Percentiles rank a stretch among this genome's conserved stretches.
These are phyloP conservation scores for Yponomeuta evonymella DNA, from an alignment of 2,888 invertebrate genomes.

Conservation along the genomic window DNA sequence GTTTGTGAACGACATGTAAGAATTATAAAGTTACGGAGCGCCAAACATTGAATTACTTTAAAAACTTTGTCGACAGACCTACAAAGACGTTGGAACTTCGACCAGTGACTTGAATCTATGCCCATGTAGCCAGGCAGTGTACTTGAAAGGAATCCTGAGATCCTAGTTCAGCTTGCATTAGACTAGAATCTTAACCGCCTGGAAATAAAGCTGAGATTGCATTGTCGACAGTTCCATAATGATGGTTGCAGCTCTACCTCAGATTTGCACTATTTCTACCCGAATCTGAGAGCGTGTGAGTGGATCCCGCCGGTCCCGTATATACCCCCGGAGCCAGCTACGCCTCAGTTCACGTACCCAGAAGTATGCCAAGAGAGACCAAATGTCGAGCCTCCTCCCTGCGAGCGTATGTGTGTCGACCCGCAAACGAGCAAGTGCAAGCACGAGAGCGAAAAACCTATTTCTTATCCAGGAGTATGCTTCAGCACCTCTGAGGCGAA, in stretches of 20 bases:
- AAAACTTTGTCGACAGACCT: conserved; percentile 5
- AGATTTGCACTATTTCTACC: conserved; percentile 57
- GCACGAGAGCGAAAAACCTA: neutral
- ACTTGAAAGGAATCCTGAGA: neutral
- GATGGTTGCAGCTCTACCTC: conserved; percentile 60
- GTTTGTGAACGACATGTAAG: too few relatives aligned
- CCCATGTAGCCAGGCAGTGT: neutral
- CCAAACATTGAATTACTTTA: neutral
- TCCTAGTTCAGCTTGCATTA: conserved; percentile 2
- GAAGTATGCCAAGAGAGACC: neutral
- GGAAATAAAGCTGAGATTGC: neutral
- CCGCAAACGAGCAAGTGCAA: neutral
- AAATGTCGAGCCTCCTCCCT: neutral
- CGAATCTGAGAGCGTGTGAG: conserved; percentile 29
- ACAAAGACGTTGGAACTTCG: neutral
- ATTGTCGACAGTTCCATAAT: conserved; percentile 55
- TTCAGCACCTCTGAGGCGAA: neutral
- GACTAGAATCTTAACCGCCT: neutral
- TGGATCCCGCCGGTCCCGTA: conserved; percentile 12
- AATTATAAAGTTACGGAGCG: too few relatives aligned
- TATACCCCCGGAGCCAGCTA: neutral
- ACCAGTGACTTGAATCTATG: neutral
- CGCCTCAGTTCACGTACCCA: neutral
- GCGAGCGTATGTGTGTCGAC: neutral
- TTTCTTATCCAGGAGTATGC: neutral